Base-by-base conservation (phyloP, 2,888 invertebrate genomes). In the Adelphocoris suturalis region DNA sequence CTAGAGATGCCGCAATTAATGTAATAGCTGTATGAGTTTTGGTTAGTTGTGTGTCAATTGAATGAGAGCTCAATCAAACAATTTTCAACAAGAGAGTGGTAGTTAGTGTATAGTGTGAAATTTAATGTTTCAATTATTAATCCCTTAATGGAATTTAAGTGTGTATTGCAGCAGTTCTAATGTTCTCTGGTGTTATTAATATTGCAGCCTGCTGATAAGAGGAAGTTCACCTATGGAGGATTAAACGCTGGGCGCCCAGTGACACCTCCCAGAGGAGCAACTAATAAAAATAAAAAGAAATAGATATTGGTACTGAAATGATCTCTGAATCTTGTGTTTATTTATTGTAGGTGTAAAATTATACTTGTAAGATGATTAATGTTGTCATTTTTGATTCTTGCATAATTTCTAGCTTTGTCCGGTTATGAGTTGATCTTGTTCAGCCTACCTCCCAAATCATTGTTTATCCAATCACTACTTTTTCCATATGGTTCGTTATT, bases 221-320 rank as follows among this genome's bases (percentile, higher is more conserved):
- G 99, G 95, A 99, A 99, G 94, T 97, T 97, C 94, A 96, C 97
- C 92, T 98, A 99, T 94, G 97, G 97, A 93, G 97, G 97, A 92
- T 95, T 98, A 93, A 98, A 97, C 94, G 96, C 98, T 93, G 98
- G 98, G 93, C 96, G 99, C 93, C 99, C 99, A 92, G 97, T 99
- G 93, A 99, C 99, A 94, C 99, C 99, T 93, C 99, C 99, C 89
- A 95, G 99, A 92, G 97, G 97, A 92, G 97, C 97, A 93, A 97
- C 97, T 94, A 97, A 97, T 94, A 97, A 97, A 95, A 97, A 97
- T 95, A 98, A 98, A 95, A 97, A 97, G 95, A 98, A 98, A 97
- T 98, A 92, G 48, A 78, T 75, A 75, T 46, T 48, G 14, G 48
- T 75, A 47, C 75, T 37, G 75, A 75, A 86, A 47, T 75, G 86